Conservation (phyloP, 2,797 vertebrate species). For the Meriones psammophilus region DNA sequence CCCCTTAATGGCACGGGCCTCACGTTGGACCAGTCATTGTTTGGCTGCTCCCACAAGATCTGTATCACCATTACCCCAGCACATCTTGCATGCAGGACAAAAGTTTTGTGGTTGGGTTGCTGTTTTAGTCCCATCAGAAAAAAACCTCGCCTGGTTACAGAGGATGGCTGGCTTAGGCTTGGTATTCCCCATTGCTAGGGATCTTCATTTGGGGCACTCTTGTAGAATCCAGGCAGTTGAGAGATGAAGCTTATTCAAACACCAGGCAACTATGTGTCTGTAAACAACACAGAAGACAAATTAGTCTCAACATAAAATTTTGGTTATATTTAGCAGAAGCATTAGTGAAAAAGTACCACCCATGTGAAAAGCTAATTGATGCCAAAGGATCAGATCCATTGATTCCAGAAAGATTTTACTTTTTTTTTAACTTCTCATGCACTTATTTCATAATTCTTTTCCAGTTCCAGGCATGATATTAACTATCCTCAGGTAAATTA, state of each 20-base stretch:
- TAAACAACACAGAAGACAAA: slow-evolving; percentile 1
- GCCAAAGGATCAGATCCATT: background rate
- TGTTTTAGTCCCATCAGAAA: background rate
- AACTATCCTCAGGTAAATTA: background rate
- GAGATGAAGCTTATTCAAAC: too few species aligned
- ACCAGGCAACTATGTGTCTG: too few species aligned
- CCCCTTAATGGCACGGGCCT: background rate
- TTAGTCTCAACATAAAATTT: slow-evolving; percentile 6
- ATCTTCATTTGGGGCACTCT: background rate
- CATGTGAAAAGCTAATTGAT: slow-evolving; percentile 25
- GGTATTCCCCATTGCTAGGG: background rate
- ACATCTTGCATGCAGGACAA: background rate
- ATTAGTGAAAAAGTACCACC: background rate
- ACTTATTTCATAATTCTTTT: slow-evolving; percentile 20
- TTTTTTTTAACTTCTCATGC: background rate
- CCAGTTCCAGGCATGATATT: background rate
- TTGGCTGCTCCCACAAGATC: background rate
- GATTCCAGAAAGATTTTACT: background rate
- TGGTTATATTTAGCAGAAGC: slow-evolving; percentile 39
- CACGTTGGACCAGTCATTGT: background rate
- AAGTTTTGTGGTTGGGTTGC: background rate
- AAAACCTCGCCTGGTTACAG: background rate
- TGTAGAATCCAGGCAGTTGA: background rate
- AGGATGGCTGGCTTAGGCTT: background rate
- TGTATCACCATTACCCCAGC: background rate